A percentile compares a stretch with the other conserved stretches of the same genome.
Conservation (phyloP, 1,140 invertebrate genomes). For the Oreohelix idahoensis region DNA sequence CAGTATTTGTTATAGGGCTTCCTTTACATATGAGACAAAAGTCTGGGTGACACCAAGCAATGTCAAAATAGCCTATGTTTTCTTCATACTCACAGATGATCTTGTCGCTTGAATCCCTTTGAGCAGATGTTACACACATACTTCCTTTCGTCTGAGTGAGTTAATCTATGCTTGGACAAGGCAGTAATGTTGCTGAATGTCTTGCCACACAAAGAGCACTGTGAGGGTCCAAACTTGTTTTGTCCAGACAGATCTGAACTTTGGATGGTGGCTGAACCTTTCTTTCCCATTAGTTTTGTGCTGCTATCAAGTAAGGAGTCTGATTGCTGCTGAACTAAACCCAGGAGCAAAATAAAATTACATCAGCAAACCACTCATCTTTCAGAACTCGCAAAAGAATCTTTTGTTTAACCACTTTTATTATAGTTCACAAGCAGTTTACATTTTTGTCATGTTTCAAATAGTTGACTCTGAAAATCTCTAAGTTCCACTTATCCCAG, state of each 20-base stretch:
- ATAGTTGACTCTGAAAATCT: too few species aligned
- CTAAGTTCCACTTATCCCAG: too few species aligned
- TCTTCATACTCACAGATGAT: conserved; percentile 90
- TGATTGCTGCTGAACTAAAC: neutral
- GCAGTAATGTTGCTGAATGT: conserved; percentile 97
- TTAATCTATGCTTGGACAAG: conserved; percentile 96
- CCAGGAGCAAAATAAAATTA: neutral
- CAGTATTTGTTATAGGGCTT: too few species aligned
- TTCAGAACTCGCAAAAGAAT: too few species aligned
- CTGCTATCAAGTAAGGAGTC: neutral
- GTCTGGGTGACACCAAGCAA: too few species aligned
- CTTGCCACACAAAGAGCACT: conserved; percentile 88
- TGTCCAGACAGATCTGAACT: neutral
- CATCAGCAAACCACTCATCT: neutral
- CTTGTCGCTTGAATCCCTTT: conserved; percentile 98
- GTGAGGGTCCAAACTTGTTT: conserved; percentile 43
- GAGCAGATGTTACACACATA: conserved; percentile 95
- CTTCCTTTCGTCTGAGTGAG: conserved; percentile 97
- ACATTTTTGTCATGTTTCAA: too few species aligned
- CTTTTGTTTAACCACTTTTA: too few species aligned
- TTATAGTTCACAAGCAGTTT: too few species aligned
- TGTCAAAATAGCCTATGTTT: too few species aligned
- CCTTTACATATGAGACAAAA: too few species aligned
- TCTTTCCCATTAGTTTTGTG: neutral
- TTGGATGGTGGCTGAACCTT: neutral